Evolutionary conservation across 2,888 invertebrate genomes (phyloP).

Genomic region (Agonopterix alstromeriana): DNA sequence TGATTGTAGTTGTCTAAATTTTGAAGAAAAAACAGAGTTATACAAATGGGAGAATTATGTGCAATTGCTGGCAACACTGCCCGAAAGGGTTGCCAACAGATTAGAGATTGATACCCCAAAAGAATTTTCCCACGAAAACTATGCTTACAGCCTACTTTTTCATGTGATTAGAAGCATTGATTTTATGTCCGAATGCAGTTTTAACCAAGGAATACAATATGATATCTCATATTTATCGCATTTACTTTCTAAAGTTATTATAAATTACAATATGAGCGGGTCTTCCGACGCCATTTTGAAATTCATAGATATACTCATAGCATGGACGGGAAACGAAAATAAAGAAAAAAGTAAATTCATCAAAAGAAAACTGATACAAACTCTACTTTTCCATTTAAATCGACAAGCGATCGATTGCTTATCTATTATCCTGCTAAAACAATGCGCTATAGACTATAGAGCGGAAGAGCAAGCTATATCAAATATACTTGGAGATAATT

Average conservation of each 20-base stretch:
- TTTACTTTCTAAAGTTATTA: conserved; percentile 78
- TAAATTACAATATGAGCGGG: conserved; percentile 70
- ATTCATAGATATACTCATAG: conserved; percentile 74
- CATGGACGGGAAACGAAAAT: conserved; percentile 54
- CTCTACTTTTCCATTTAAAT: conserved; percentile 73
- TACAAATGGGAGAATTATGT: conserved; percentile 71
- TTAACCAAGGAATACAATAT: conserved; percentile 33
- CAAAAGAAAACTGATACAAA: conserved; percentile 61
- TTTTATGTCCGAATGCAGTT: conserved; percentile 71
- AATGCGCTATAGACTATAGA: conserved; percentile 58
- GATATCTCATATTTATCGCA: conserved; percentile 66
- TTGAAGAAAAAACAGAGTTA: conserved; percentile 18
- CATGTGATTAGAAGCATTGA: conserved; percentile 79
- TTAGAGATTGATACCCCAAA: conserved; percentile 72
- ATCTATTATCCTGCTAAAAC: conserved; percentile 73
- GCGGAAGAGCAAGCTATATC: conserved; percentile 53
- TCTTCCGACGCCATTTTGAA: conserved; percentile 58
- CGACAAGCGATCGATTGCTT: conserved; percentile 77
- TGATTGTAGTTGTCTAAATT: conserved; percentile 35
- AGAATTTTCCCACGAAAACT: conserved; percentile 76
- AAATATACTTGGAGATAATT: conserved; percentile 67
- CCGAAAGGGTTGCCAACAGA: conserved; percentile 83
- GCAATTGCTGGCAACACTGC: conserved; percentile 80
- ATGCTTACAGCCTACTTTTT: conserved; percentile 75
- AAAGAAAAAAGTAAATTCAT: conserved; percentile 42